Percentiles rank a stretch among this genome's conserved stretches.
These are phyloP conservation scores for Bothrops jararaca DNA, from an alignment of 2,113 vertebrate genomes.

Conservation along the genomic window DNA sequence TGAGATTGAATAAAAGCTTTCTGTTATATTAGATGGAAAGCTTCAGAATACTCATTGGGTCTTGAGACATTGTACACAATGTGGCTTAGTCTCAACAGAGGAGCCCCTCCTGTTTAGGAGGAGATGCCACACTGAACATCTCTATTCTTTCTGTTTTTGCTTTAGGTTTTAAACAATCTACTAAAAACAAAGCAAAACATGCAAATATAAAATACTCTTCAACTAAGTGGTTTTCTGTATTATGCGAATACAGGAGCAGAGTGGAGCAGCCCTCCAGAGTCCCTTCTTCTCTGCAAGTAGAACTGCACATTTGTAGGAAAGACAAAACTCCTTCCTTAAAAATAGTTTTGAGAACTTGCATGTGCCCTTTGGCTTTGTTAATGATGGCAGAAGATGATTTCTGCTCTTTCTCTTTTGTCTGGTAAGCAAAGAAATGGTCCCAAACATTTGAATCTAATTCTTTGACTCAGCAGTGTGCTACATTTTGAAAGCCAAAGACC, in stretches of 20 bases:
- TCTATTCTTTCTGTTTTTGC: neutral
- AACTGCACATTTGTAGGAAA: neutral
- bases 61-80: neutral
- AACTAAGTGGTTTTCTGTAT: neutral
- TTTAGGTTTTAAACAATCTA: neutral
- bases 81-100: neutral
- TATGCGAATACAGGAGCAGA: neutral
- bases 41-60: neutral
- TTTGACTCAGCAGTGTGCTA: neutral
- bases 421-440: neutral
- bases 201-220: neutral
- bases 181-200: neutral
- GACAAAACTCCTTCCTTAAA: neutral
- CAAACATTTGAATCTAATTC: neutral
- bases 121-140: neutral
- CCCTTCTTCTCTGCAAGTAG: neutral
- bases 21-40: neutral
- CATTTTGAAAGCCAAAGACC: neutral
- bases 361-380: neutral
- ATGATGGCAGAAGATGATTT: neutral
- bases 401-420: neutral
- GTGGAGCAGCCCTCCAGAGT: neutral
- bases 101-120: neutral
- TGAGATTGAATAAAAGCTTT: neutral
- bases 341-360: neutral